These are phyloP conservation scores for Cyclina sinensis DNA, from an alignment of 1,140 invertebrate genomes.

Conservation along the genomic window DNA sequence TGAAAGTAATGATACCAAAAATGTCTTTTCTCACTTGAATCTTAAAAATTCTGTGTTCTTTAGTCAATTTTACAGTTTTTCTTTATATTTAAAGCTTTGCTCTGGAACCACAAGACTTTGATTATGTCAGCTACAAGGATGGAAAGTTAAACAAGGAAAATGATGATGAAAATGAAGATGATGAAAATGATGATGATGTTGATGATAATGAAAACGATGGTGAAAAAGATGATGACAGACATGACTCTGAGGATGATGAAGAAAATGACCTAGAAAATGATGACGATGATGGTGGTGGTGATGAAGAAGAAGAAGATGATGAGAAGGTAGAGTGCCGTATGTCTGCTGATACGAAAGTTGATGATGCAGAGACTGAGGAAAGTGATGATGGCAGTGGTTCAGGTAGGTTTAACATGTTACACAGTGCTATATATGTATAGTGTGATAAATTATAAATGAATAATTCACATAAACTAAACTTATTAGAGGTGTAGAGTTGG, in stretches of 20 bases:
- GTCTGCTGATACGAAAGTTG: constrained; percentile 65
- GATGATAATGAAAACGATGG: constrained; percentile 69
- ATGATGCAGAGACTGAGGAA: constrained; percentile 5
- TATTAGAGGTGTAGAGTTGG: background rate
- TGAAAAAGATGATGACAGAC: constrained; percentile 65
- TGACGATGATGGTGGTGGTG: constrained; percentile 63
- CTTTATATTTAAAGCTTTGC: constrained; percentile 60
- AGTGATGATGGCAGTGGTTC: constrained; percentile 20
- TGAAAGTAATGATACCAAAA: too few relatives aligned
- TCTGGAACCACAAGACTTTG: constrained; percentile 63
- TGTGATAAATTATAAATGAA: too few relatives aligned
- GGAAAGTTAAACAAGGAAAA: constrained; percentile 70
- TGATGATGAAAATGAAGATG: constrained; percentile 65
- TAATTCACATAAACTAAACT: too few relatives aligned
- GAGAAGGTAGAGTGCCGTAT: constrained; percentile 69
- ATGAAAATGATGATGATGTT: constrained; percentile 73
- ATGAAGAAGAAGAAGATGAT: constrained; percentile 55
- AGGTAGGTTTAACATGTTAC: background rate
- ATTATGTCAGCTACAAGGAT: constrained; percentile 75
- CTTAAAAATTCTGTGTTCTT: too few relatives aligned
- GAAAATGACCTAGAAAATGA: constrained; percentile 65
- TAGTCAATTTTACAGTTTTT: too few relatives aligned
- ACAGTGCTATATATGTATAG: too few relatives aligned
- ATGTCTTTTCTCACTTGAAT: too few relatives aligned
- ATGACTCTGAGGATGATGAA: constrained; percentile 68